Base-by-base conservation (phyloP, 2,888 invertebrate genomes). In the Bunonema sp. region DNA sequence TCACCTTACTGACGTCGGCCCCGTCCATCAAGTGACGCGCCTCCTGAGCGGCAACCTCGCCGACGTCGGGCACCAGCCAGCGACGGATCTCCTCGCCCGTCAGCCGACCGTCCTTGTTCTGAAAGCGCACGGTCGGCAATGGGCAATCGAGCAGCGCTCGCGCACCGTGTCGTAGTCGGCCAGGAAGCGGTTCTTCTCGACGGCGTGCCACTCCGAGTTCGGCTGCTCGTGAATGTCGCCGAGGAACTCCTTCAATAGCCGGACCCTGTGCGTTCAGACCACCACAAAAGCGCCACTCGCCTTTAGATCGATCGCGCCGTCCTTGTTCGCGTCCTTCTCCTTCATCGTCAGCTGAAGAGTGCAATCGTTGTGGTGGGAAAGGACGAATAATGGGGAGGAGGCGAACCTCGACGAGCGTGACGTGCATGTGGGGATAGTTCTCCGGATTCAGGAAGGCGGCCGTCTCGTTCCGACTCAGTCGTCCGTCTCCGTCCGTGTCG, bases 381-480 rank as follows among this genome's bases (percentile, higher is more conserved):
- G 10, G 7, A 32, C 7, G 8, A 10, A 32, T 12, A 32, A 32
- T 12, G 15, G 32, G 7, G 8, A 3, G 2, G 15, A 39, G 12
- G 31, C 30, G n/a, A 72, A 86, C 84, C 59, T 81, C 52, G 21
- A 67, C 54, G n/a, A 69, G 49, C n/a, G 55, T 53, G 21, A 53
- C 58, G 48, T 71, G 69, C 91, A 93, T 91, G 63, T 78, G 77
- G 23, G 79, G 79, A 70, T 84, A 82, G 70, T 91, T 88, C 72
- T 89, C 88, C 0, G 97, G 93, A 70, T 85, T 86, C 34, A 82
- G 80, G 71, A 91, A 93, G 19, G 82, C 78, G 51, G 81, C 75
- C 73, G 84, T 89, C 71, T 97, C 93, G 1, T 77, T 73, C 2
- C 76, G 62, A 59, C 80, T 77, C 37, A 97, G 74, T 24, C 74